Base-by-base conservation (phyloP, 2,113 vertebrate genomes). In the Apistogramma diplotaenia region DNA sequence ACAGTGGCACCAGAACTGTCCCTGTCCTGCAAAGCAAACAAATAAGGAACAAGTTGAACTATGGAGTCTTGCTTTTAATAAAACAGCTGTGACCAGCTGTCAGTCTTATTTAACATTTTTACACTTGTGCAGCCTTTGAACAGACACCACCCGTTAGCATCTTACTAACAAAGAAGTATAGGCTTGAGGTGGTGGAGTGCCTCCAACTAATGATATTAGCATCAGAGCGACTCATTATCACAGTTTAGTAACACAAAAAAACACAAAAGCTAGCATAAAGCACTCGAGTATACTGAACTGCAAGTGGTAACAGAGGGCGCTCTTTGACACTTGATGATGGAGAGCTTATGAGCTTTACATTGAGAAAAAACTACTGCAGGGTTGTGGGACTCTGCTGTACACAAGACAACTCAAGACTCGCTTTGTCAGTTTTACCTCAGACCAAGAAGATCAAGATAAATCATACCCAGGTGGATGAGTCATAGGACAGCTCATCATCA, bases 1-100 rank as follows among this genome's bases (percentile, higher is more conserved):
- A 97, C 91, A 3, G 97, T 99, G 92, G 98, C 98, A 81, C 98
- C 98, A 3, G 97, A 98, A 89, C 95, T 96, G 94, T 99, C 98
- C 88, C 92, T 96, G 87, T 97, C 96, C 98, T 99, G 93, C 2
- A 82, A 87, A 83, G 25, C 19, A 60, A 65, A 91, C 8, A 79
- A 31, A 82, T 23, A 7, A 57, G 27, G 3, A 79, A 5, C 16
- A 49, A 70, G 15, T 21, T 60, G 6, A 79, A 58, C 16, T 49
- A 49, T 18, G 16, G 9, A 70, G 40, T 70, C 40, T 3, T 70
- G 5, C 40, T 29, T 49, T 29, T n/a, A 19, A 53, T 46, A 67
- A 49, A 67, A 67, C 11, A 67, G 46, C 23, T 49, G 13, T 29
- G 37, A 46, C 61, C 21, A 67, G 25, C 21, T 43, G 16, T 67